A percentile compares a stretch with the other conserved stretches of the same genome.
These are phyloP conservation scores for Tympanoctomys barrerae DNA, from an alignment of 2,797 vertebrate genomes.

Conservation along the genomic window DNA sequence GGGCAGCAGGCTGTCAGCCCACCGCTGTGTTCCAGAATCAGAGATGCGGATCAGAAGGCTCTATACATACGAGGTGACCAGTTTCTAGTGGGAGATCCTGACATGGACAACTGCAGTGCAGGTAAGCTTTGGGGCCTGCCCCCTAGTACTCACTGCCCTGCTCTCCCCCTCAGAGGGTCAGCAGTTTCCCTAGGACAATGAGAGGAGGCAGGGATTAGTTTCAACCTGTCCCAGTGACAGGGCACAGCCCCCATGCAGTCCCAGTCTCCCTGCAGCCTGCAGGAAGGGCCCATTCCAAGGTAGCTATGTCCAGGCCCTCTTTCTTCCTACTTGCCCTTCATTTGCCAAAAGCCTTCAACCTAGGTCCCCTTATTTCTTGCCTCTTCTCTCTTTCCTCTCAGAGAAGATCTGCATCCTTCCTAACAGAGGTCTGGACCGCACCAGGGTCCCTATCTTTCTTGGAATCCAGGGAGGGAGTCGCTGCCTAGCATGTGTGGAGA, in stretches of 20 bases:
- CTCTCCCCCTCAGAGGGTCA: neutral
- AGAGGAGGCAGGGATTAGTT: neutral
- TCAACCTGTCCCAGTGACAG: neutral
- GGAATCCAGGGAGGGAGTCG: constrained; percentile 76
- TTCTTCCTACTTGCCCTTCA: neutral
- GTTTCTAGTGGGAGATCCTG: constrained; percentile 71
- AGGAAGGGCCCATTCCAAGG: neutral
- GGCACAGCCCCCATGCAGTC: neutral
- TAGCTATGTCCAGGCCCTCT: too few relatives aligned
- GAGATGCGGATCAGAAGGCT: constrained; percentile 83
- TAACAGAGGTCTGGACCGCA: constrained; percentile 74
- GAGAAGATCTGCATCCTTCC: constrained; percentile 81
- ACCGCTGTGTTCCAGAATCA: constrained; percentile 81
- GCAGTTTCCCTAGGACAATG: neutral
- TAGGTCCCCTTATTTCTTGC: neutral
- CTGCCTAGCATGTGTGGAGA: constrained; percentile 80
- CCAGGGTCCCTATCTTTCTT: constrained; percentile 78
- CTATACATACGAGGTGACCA: constrained; percentile 74
- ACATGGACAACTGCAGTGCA: constrained; percentile 34
- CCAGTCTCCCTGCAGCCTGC: neutral
- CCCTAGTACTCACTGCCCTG: too few relatives aligned
- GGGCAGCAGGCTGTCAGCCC: neutral
- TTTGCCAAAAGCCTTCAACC: neutral
- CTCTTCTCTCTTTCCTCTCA: neutral
- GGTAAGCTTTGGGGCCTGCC: constrained; percentile 43